Conservation (phyloP, 2,113 vertebrate genomes). For the Saguinus midas region DNA sequence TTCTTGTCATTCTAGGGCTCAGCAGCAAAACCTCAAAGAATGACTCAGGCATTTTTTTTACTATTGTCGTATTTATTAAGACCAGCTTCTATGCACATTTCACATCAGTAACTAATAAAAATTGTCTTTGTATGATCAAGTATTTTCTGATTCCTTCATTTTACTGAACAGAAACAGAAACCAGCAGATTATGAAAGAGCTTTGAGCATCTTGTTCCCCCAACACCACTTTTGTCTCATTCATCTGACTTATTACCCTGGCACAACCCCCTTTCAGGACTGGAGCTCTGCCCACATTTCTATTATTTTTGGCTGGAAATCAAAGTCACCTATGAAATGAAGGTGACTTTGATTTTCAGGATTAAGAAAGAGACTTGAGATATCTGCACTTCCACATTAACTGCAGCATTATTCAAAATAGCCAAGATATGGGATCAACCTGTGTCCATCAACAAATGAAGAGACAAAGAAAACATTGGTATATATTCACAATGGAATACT, state of each 20-base stretch:
- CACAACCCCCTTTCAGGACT: slow-evolving; percentile 19
- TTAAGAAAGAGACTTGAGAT: slow-evolving; percentile 39
- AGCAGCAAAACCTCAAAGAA: slow-evolving; percentile 14
- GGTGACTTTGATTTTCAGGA: slow-evolving; percentile 53
- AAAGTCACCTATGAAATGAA: slow-evolving; percentile 38
- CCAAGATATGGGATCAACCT: neutral
- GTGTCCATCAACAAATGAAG: neutral
- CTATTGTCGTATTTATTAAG: neutral
- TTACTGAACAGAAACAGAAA: slow-evolving; percentile 31
- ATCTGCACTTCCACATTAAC: neutral
- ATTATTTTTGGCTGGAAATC: slow-evolving; percentile 57
- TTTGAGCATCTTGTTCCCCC: neutral
- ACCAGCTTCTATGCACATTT: neutral
- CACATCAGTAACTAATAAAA: neutral
- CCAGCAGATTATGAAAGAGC: neutral
- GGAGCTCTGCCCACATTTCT: slow-evolving; percentile 51
- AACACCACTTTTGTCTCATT: neutral
- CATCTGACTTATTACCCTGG: neutral
- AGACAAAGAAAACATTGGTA: neutral
- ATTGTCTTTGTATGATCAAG: slow-evolving; percentile 4
- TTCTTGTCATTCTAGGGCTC: neutral
- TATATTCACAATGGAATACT: neutral
- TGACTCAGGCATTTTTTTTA: neutral
- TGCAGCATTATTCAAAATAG: neutral
- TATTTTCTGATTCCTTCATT: slow-evolving; percentile 21